Conservation (phyloP, 92 coral and sea anemone species). For the Phymanthus crucifer region DNA sequence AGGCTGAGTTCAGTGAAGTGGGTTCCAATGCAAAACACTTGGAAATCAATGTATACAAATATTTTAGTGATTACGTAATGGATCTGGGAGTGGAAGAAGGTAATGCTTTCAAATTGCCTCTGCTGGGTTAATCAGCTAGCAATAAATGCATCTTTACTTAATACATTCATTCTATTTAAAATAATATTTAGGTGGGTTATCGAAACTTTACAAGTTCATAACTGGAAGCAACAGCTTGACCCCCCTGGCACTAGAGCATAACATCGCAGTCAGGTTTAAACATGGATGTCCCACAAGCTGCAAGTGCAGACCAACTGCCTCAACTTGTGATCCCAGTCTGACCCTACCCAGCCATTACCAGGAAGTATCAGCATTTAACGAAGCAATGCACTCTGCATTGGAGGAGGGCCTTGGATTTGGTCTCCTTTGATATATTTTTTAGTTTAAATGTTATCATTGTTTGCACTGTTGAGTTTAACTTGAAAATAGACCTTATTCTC, state of each 20-base stretch:
- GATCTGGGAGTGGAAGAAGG: conserved; percentile 51
- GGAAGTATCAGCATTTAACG: not conserved
- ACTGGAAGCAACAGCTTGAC: conserved; percentile 58
- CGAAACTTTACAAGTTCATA: conserved; percentile 59
- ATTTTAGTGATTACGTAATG: conserved; percentile 55
- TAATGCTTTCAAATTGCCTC: not conserved
- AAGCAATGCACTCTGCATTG: conserved; percentile 29
- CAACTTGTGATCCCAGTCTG: conserved; percentile 59
- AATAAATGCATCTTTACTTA: not conserved
- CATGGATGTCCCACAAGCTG: conserved; percentile 46
- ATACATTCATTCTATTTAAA: not conserved
- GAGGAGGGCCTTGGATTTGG: conserved; percentile 32
- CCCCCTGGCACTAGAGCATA: conserved; percentile 52
- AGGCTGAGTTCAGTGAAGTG: conserved; percentile 51
- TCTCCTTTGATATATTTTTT: not conserved
- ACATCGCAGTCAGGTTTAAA: conserved; percentile 44
- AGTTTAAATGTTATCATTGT: not conserved
- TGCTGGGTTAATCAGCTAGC: not conserved
- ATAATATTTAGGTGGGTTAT: conserved; percentile 25
- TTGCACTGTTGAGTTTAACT: not conserved
- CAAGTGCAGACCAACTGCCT: conserved; percentile 33
- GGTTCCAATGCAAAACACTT: conserved; percentile 59
- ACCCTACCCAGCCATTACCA: conserved; percentile 53
- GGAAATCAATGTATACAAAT: conserved; percentile 65
- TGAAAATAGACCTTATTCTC: too few species aligned